phyloP scores from a whole-genome alignment of 2,797 vertebrate genomes.

The Bucorvus abyssinicus region DNA sequence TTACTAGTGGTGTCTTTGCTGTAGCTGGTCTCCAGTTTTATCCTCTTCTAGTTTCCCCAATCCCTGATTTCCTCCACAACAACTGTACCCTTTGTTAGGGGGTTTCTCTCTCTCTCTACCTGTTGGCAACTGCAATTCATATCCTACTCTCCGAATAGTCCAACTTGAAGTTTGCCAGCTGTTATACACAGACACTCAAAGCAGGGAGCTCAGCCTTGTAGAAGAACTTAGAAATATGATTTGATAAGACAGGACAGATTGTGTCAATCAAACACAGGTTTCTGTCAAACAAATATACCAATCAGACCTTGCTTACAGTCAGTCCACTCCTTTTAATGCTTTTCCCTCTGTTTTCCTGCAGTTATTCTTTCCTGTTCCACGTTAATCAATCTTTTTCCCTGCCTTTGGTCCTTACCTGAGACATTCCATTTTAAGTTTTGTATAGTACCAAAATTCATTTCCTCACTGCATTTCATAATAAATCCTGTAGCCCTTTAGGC shows the following conservation, averaged over 20 bases:
- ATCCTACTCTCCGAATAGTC: neutral
- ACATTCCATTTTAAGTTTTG: neutral
- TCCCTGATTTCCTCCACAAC: neutral
- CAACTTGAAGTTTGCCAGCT: neutral
- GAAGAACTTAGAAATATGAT: neutral
- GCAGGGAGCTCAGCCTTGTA: neutral
- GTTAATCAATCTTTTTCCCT: neutral
- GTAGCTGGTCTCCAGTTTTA: neutral
- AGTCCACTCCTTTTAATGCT: neutral
- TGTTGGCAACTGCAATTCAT: neutral
- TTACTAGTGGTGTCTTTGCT: neutral
- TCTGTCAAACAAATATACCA: neutral
- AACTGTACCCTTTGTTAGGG: rapidly evolving
- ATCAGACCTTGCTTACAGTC: neutral
- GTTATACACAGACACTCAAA: neutral
- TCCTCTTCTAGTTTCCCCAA: neutral
- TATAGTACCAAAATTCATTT: neutral
- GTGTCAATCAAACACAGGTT: neutral
- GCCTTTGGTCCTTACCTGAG: neutral
- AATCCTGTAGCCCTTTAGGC: neutral
- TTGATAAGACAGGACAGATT: neutral
- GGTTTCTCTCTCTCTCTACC: neutral
- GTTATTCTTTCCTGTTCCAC: neutral
- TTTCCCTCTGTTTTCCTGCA: neutral
- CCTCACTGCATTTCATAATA: neutral